phyloP scores from a whole-genome alignment of 2,888 invertebrate species.

The Hesperia comma region DNA sequence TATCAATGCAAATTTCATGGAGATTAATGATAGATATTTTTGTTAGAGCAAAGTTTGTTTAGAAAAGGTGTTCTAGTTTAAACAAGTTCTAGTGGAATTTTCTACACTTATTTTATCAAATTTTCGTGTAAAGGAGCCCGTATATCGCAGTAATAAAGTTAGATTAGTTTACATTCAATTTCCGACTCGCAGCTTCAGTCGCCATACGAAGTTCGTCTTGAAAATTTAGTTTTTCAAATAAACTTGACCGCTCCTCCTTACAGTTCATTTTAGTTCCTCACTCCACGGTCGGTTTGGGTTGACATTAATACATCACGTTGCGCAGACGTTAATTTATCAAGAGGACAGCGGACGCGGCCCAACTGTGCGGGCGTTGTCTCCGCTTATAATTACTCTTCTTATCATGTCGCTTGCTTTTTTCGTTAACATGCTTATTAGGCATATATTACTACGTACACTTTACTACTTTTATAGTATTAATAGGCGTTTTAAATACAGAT shows the following conservation, averaged over 20 bases:
- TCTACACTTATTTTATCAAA: not conserved
- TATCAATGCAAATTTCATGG: slow-evolving; percentile 10
- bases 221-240: slow-evolving; percentile 7
- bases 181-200: not conserved
- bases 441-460: no score
- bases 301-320: slow-evolving; percentile 60
- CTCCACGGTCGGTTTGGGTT: slow-evolving; percentile 38
- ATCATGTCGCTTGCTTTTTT: not conserved
- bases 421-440: no score
- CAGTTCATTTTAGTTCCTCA: not conserved
- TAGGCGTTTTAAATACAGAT: no score
- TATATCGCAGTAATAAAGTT: slow-evolving; percentile 10
- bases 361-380: slow-evolving; percentile 12
- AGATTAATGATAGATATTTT: slow-evolving; percentile 10
- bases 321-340: slow-evolving; percentile 43
- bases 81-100: not conserved
- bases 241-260: not conserved
- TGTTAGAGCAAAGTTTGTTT: not conserved
- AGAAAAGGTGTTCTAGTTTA: slow-evolving; percentile 1
- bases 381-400: slow-evolving; percentile 34
- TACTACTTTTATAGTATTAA: no score
- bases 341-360: slow-evolving; percentile 25
- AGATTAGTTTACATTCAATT: slow-evolving; percentile 11
- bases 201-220: slow-evolving; percentile 8
- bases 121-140: not conserved